Conservation (phyloP, 2,888 invertebrate genomes). For the Drosophila borborema region DNA sequence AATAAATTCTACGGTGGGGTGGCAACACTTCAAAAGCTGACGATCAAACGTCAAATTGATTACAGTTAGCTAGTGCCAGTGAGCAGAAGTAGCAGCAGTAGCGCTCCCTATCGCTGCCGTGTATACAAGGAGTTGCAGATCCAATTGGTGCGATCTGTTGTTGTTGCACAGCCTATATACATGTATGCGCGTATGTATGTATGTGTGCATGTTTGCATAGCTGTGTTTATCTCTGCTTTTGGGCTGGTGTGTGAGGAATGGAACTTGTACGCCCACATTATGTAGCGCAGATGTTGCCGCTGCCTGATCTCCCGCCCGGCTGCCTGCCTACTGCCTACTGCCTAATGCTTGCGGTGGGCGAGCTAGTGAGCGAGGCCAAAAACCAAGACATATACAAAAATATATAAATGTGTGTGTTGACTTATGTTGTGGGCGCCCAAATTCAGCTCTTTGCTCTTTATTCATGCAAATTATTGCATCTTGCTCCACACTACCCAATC, state of each 20-base stretch:
- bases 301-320: conserved; percentile 10
- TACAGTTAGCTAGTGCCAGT: conserved; percentile 16
- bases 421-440: conserved; percentile 45
- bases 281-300: conserved; percentile 60
- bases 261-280: conserved; percentile 66
- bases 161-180: neutral
- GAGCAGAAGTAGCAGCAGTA: conserved; percentile 14
- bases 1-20: conserved; percentile 21
- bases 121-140: conserved; percentile 44
- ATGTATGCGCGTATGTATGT: conserved; percentile 17
- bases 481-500: neutral
- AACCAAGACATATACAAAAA: conserved; percentile 13
- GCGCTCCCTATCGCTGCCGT: conserved; percentile 21
- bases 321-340: conserved; percentile 6
- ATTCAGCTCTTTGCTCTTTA: conserved; percentile 15
- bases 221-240: conserved; percentile 50
- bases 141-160: conserved; percentile 28
- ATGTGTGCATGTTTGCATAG: conserved; percentile 36
- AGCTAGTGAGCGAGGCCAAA: conserved; percentile 51
- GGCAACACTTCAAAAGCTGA: conserved; percentile 39
- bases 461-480: conserved; percentile 43
- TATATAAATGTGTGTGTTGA: conserved; percentile 13
- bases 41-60: conserved; percentile 53
- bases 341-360: conserved; percentile 52
- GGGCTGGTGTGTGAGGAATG: conserved; percentile 50